phyloP scores from a whole-genome alignment of 2,113 vertebrate genomes.

The Varanus komodoensis region DNA sequence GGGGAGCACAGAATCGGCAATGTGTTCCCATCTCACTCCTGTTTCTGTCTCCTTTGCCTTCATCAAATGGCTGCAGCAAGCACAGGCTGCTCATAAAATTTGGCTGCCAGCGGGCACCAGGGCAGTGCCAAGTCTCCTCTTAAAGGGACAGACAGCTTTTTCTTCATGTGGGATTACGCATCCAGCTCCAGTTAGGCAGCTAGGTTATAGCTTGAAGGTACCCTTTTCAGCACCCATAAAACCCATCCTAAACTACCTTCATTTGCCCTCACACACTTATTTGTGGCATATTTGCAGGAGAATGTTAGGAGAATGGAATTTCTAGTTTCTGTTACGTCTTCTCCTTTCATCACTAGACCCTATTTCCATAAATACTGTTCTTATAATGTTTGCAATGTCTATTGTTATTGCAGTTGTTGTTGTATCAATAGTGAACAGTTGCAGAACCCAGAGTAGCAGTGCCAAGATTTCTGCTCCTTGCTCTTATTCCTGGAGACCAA shows the following conservation, averaged over 20 bases:
- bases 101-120: slow-evolving; percentile 35
- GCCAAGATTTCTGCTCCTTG: background rate
- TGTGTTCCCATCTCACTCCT: slow-evolving; percentile 50
- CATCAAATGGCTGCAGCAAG: slow-evolving; percentile 62
- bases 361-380: background rate
- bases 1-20: slow-evolving; percentile 8
- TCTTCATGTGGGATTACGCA: background rate
- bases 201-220: background rate
- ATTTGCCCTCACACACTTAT: slow-evolving; percentile 7
- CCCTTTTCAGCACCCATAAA: slow-evolving; percentile 17
- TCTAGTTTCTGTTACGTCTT: background rate
- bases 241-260: background rate
- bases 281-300: background rate
- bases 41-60: slow-evolving; percentile 75
- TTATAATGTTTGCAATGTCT: background rate
- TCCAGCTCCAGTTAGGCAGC: background rate
- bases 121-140: slow-evolving; percentile 46
- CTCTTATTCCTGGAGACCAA: background rate
- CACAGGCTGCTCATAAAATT: slow-evolving; percentile 37
- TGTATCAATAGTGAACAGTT: background rate
- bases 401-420: background rate
- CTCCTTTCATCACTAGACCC: background rate
- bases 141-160: slow-evolving; percentile 39
- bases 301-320: background rate
- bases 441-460: background rate